Conservation (phyloP, 2,888 invertebrate genomes). For the Catonia carolina region DNA sequence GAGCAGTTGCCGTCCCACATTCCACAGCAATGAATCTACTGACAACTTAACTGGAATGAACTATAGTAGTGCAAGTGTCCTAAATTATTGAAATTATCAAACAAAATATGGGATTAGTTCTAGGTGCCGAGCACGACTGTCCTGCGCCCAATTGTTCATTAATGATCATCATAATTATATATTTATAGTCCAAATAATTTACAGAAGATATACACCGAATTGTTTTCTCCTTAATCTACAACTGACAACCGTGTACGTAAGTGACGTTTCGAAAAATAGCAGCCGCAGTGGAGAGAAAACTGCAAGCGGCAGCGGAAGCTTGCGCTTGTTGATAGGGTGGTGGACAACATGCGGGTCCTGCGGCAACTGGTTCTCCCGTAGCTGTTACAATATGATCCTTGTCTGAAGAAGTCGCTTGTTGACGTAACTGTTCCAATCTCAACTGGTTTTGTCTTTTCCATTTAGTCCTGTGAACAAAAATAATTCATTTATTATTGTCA, state of each 20-base stretch:
- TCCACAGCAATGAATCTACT: too few relatives aligned
- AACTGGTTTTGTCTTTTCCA: slow-evolving; percentile 64
- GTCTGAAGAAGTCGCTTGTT: slow-evolving; percentile 73
- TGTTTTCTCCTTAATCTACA: slow-evolving; percentile 50
- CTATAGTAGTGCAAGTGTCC: too few relatives aligned
- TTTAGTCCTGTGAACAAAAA: slow-evolving; percentile 42
- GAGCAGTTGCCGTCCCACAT: too few relatives aligned
- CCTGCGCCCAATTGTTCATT: too few relatives aligned
- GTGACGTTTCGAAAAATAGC: slow-evolving; percentile 67
- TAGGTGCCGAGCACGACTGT: too few relatives aligned
- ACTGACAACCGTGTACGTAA: slow-evolving; percentile 64
- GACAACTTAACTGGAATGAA: too few relatives aligned
- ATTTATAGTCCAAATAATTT: too few relatives aligned
- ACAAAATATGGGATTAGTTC: too few relatives aligned
- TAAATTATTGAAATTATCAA: too few relatives aligned
- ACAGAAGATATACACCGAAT: too few relatives aligned
- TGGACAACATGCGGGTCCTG: slow-evolving; percentile 42
- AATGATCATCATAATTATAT: too few relatives aligned
- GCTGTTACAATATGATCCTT: slow-evolving; percentile 45
- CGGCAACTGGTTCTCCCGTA: slow-evolving; percentile 33
- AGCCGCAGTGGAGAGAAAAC: slow-evolving; percentile 61
- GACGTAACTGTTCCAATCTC: slow-evolving; percentile 74
- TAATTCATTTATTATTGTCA: not conserved
- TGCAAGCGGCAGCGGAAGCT: slow-evolving; percentile 42
- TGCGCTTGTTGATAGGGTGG: slow-evolving; percentile 33